Base-by-base conservation (phyloP, 2,113 vertebrate species). In the Hucho hucho region DNA sequence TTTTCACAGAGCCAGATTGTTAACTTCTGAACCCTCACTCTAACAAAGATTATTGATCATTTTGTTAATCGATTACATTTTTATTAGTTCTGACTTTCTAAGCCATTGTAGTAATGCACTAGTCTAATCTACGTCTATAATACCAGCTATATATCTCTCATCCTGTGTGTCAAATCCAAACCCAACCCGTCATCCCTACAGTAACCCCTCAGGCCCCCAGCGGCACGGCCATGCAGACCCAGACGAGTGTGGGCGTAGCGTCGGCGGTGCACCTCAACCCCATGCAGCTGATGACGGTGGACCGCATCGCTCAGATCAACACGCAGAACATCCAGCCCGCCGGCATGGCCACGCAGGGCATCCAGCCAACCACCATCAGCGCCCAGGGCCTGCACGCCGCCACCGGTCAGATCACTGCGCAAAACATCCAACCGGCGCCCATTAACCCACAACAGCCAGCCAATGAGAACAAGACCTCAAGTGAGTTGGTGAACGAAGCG, bases 211-310 rank as follows among this genome's bases (percentile, higher is more conserved):
- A 96, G 81, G 94, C 95, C 0, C 94, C 95, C 75, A 96, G 93
- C 85, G 96, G 93, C 85, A 95, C 95, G 0, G 92, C 94, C 53
- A 94, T 96, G 84, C 94, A 94, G 0, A 92, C 94, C 18, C 95
- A 95, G 80, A 91, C 95, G 0, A 92, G 94, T 0, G 95, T 95
- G 0, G 94, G 95, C 0, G 95, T 96, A 70, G 95, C 95, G 6
- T 94, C 95, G 59, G 94, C 95, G 0, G 95, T 96, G 56, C 95
- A 96, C 86, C 90, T 96, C 58, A 96, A 96, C 74, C 94, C 94
- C 81, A 96, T 96, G 95, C 95, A 96, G 88, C 82, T 96, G 83
- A 96, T 96, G 95, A 94, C 95, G 0, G 95, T 96, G 0, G 95
- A 96, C n/a, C 95, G 96, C 79, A 95, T 96, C 78, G 92, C 95